Base-by-base conservation (phyloP, 2,888 invertebrate genomes). In the Dolomedes plantarius region DNA sequence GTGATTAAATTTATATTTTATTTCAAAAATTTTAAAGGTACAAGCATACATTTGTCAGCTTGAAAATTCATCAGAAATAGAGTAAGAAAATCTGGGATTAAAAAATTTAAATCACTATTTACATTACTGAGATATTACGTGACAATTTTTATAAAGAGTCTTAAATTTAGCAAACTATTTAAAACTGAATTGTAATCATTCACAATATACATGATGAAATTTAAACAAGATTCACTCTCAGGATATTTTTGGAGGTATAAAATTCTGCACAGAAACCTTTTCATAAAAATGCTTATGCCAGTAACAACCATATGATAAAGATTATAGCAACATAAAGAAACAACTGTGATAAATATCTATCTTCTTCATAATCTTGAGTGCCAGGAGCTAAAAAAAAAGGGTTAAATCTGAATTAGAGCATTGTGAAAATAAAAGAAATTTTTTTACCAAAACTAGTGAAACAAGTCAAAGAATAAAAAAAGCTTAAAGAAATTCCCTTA, bases 321-420 rank as follows among this genome's bases (percentile, higher is more conserved):
- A 97, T 91, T 89, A 97, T 93, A 85, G 98, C 98, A 89, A 98
- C 94, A 95, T 96, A 97, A 82, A 98, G 93, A 93, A 98, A 98
- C 90, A 97, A 93, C 93, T 96, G 97, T 3, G 97, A 97, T 88
- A 98, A 93, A 91, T 96, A 96, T 92, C 97, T 96, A 91, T 98
- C 98, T 91, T 98, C 97, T 90, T 95, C 95, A 90, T 94, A 95
- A 91, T 97, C 97, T n/a, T 95, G 95, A 7, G 96, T 95, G 89
- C 96, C 96, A 88, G 95, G 94, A 1, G 95, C 95, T 94, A 92
- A 28, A 92, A 92, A 67, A 73, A 86, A 41, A 13, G 29, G 72
- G 9, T 68, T 46, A 28, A 36, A 0, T 2, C 27, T 41, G 13
- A 39, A 39, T 27, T 2, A 23, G 27, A 27, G 62, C 1, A 9